Percentiles rank a stretch among this genome's conserved stretches.
Evolutionary conservation across 2,888 invertebrate genomes (phyloP).

Genomic region (Mesorhabditis sp.): DNA sequence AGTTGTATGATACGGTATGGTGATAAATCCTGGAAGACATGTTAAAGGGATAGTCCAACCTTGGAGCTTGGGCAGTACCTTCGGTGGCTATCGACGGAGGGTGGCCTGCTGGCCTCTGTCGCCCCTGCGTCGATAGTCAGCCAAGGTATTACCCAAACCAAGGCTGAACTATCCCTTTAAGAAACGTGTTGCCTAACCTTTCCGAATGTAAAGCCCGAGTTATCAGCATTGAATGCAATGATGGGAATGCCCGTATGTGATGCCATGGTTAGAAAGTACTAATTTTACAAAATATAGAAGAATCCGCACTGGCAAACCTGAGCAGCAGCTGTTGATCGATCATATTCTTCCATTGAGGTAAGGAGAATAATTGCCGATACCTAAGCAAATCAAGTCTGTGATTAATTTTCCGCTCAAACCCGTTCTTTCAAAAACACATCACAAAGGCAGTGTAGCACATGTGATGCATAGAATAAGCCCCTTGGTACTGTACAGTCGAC

Average conservation of each 20-base stretch:
- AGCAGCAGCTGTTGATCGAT: constrained; percentile 44
- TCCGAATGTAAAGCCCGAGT: constrained; percentile 70
- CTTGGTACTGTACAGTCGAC: constrained; percentile 52
- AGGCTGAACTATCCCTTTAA: neutral
- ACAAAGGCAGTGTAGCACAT: constrained; percentile 53
- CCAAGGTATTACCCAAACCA: neutral
- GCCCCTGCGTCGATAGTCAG: neutral
- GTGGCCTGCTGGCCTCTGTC: neutral
- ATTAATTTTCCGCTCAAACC: neutral
- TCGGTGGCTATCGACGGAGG: too few species aligned
- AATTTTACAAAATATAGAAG: neutral
- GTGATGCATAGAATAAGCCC: constrained; percentile 47
- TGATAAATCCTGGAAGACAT: constrained; percentile 31
- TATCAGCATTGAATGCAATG: constrained; percentile 95
- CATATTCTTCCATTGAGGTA: constrained; percentile 49
- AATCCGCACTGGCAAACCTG: constrained; percentile 16
- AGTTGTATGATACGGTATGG: constrained; percentile 69
- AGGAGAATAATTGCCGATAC: constrained; percentile 50
- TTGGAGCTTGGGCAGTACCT: neutral
- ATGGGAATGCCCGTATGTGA: constrained; percentile 76
- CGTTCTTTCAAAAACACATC: constrained; percentile 14
- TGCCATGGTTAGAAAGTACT: constrained; percentile 41
- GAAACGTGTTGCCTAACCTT: constrained; percentile 21
- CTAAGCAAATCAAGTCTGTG: constrained; percentile 12
- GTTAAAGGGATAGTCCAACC: neutral